A percentile compares a stretch with the other conserved stretches of the same genome.
These are phyloP conservation scores for Stenchaetothrips biformis DNA, from an alignment of 2,888 invertebrate genomes.

Conservation along the genomic window DNA sequence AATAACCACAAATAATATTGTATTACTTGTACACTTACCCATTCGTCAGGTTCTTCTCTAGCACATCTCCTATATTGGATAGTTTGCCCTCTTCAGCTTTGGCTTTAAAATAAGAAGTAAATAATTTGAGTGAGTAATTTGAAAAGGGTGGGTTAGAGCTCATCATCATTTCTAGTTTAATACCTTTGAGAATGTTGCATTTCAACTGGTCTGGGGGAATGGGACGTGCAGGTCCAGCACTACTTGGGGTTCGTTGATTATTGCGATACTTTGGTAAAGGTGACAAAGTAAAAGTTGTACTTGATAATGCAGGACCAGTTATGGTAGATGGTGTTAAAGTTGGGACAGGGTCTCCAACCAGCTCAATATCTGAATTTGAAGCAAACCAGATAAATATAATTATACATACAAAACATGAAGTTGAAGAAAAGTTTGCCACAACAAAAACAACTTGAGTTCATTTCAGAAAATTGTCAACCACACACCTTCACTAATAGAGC, in stretches of 20 bases:
- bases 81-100: conserved; percentile 57
- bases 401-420: conserved; percentile 42
- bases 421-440: conserved; percentile 49
- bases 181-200: conserved; percentile 90
- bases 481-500: background rate
- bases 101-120: conserved; percentile 47
- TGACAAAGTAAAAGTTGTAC: background rate
- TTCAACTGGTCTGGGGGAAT: conserved; percentile 87
- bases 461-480: background rate
- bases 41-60: conserved; percentile 29
- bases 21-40: conserved; percentile 31
- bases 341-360: conserved; percentile 3
- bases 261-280: conserved; percentile 64
- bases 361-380: conserved; percentile 10
- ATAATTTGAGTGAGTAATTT: conserved; percentile 43
- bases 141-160: conserved; percentile 46
- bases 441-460: conserved; percentile 30
- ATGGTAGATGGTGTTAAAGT: background rate
- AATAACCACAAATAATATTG: background rate
- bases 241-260: conserved; percentile 53
- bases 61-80: conserved; percentile 33
- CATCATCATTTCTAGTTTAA: conserved; percentile 27
- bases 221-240: conserved; percentile 51
- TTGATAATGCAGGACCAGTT: background rate
- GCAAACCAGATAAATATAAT: background rate